These are phyloP conservation scores for Oligia fasciuncula DNA, from an alignment of 2,888 invertebrate species.

Conservation along the genomic window DNA sequence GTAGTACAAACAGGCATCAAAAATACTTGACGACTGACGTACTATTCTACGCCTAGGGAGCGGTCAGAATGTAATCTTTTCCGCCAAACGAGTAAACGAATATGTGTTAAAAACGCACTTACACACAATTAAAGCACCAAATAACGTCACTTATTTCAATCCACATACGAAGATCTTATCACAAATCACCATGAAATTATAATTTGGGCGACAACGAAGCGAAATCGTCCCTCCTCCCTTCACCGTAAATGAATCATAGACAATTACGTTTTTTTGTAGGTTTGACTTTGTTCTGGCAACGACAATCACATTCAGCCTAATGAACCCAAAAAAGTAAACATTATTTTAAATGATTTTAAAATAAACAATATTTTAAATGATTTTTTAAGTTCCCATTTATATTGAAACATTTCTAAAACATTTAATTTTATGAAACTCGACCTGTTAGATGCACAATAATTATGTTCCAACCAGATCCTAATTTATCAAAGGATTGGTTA, in stretches of 20 bases:
- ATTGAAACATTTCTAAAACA: not conserved
- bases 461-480: not conserved
- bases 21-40: slow-evolving; percentile 87
- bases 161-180: slow-evolving; percentile 77
- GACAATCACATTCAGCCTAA: slow-evolving; percentile 48
- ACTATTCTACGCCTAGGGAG: slow-evolving; percentile 86
- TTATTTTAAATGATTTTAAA: not conserved
- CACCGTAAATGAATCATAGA: slow-evolving; percentile 86
- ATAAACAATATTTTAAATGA: too few relatives aligned
- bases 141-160: slow-evolving; percentile 81
- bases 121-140: slow-evolving; percentile 78
- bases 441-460: not conserved
- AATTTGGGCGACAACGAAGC: slow-evolving; percentile 88
- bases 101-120: slow-evolving; percentile 73
- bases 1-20: slow-evolving; percentile 89
- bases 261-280: slow-evolving; percentile 65
- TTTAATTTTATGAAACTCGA: not conserved
- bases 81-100: slow-evolving; percentile 71
- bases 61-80: slow-evolving; percentile 86
- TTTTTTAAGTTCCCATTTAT: not conserved
- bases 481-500: not conserved
- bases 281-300: slow-evolving; percentile 52
- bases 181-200: slow-evolving; percentile 83
- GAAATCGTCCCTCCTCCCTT: slow-evolving; percentile 87
- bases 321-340: not conserved